Conservation (phyloP, 2,113 vertebrate genomes). For the Phainopepla nitens region DNA sequence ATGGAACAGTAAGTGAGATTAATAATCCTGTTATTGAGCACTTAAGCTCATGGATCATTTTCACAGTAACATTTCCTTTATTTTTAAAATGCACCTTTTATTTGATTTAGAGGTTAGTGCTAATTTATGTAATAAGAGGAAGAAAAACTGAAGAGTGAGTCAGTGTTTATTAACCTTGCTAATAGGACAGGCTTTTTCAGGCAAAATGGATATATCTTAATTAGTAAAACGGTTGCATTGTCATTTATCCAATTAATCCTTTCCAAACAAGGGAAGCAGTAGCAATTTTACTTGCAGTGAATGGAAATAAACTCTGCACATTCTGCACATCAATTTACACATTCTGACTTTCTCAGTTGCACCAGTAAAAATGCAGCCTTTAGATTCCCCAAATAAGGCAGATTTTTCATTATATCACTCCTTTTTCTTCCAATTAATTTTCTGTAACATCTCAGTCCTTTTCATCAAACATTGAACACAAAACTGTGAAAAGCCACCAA, state of each 20-base stretch:
- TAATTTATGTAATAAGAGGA: background rate
- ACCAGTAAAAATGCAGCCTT: background rate
- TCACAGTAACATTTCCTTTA: background rate
- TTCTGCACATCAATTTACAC: background rate
- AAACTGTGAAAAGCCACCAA: background rate
- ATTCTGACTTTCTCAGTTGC: background rate
- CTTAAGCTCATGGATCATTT: background rate
- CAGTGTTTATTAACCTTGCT: slow-evolving; percentile 29
- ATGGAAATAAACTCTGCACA: background rate
- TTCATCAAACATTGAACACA: background rate
- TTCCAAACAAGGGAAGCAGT: slow-evolving; percentile 4
- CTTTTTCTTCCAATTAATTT: background rate
- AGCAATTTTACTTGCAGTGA: background rate
- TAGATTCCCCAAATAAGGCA: background rate
- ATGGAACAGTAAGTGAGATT: background rate
- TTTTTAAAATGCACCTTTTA: background rate
- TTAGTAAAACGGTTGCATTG: background rate
- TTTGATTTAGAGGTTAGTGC: slow-evolving; percentile 17
- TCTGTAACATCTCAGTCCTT: background rate
- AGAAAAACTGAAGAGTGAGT: background rate
- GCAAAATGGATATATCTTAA: slow-evolving; percentile 2
- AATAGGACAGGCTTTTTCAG: slow-evolving; percentile 15
- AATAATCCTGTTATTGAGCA: background rate
- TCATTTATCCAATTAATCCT: slow-evolving; percentile 19
- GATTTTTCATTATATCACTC: background rate